Evolutionary conservation across 2,797 vertebrate genomes (phyloP).

Genomic region (Parotocinclus haroldoi): DNA sequence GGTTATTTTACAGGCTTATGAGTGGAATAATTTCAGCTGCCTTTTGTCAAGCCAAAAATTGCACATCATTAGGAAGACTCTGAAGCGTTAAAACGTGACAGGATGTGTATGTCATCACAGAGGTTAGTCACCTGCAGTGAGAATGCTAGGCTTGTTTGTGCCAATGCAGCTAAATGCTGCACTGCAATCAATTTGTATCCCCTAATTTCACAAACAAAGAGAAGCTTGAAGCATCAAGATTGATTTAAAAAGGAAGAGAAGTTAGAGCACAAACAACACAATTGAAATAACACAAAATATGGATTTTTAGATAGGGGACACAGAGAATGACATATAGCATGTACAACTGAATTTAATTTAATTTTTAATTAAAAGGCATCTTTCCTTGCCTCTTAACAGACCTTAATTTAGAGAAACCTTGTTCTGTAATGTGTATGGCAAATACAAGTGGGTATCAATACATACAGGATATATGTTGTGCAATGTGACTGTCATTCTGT

Average conservation of each 20-base stretch:
- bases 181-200: slow-evolving; percentile 14
- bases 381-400: too few relatives aligned
- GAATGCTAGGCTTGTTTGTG: slow-evolving; percentile 44
- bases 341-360: too few relatives aligned
- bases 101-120: slow-evolving; percentile 33
- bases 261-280: neutral
- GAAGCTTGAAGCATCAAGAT: slow-evolving; percentile 16
- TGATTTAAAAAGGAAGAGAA: slow-evolving; percentile 16
- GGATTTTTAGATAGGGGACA: too few relatives aligned
- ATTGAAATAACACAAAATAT: neutral
- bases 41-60: slow-evolving; percentile 56
- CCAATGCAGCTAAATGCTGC: slow-evolving; percentile 25
- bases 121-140: slow-evolving; percentile 50
- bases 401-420: too few relatives aligned
- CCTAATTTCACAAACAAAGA: slow-evolving; percentile 41
- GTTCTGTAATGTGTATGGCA: too few relatives aligned
- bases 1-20: slow-evolving; percentile 57
- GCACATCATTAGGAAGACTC: slow-evolving; percentile 46
- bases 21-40: slow-evolving; percentile 57
- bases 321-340: too few relatives aligned
- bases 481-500: too few relatives aligned
- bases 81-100: slow-evolving; percentile 41
- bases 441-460: too few relatives aligned
- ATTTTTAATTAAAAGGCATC: too few relatives aligned
- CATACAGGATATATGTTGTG: too few relatives aligned